Base-by-base conservation (phyloP, 2,888 invertebrate genomes). In the Hoplodrina blanda region DNA sequence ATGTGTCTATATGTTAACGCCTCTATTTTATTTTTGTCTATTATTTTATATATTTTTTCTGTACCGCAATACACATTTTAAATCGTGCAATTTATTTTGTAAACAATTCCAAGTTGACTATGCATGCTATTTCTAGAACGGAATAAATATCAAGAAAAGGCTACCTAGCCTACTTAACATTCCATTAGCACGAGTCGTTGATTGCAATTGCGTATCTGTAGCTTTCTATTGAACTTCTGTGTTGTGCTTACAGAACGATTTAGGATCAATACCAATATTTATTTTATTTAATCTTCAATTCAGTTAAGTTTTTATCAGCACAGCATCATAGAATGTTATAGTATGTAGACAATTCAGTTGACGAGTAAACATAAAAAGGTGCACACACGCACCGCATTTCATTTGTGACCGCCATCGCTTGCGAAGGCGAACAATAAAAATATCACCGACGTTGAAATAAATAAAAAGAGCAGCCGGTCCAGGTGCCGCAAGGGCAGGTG, bases 401-500 rank as follows among this genome's bases (percentile, higher is more conserved):
- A 90, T 91, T 90, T 89, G 90, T 89, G 89, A 87, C 86, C 82
- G 89, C 90, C 89, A 86, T 91, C 90, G 90, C 87, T 87, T 87
- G 84, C 88, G 89, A 92, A 91, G 90, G 91, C 89, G 90, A 93
- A 94, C 94, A 95, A 95, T 94, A 95, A 95, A 95, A 95, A 94
- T 95, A 96, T 95, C 93, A 93, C 91, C 93, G 89, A 87, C 93
- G 93, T 90, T 93, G 94, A 94, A 95, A 95, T 94, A 95, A 95
- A 96, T 95, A 95, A 95, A 94, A 94, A 93, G 92, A 93, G 88
- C 93, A 94, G 91, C 93, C 93, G 93, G 92, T 86, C 93, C 95
- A 95, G 95, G 92, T 95, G 96, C 91, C 89, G 90, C 87, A 91
- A 90, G 90, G 92, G 95, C 96, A 96, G 96, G 95, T 95, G 96